Percentiles rank a stretch among this genome's conserved stretches.
Conservation (phyloP, 2,113 vertebrate species). For the Campylomormyrus numenius region DNA sequence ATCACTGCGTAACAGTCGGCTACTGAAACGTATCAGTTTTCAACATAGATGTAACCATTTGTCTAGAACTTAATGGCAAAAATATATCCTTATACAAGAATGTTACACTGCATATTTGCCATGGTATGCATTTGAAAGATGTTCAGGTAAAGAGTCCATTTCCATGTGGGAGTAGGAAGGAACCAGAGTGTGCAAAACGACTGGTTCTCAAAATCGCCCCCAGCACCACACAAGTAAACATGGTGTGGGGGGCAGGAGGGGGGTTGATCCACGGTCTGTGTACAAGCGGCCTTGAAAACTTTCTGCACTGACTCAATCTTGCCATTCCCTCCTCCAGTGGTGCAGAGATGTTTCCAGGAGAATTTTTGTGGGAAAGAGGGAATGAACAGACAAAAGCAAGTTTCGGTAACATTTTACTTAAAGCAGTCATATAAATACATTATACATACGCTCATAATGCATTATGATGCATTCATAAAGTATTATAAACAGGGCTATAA, state of each 20-base stretch:
- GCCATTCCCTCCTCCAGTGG: not conserved
- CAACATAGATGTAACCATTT: not conserved
- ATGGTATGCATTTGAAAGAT: not conserved
- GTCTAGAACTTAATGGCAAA: not conserved
- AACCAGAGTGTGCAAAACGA: not conserved
- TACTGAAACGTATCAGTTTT: not conserved
- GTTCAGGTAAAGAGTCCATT: not conserved
- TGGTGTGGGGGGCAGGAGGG: too few species aligned
- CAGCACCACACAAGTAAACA: not conserved
- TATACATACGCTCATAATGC: too few species aligned
- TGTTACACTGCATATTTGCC: not conserved
- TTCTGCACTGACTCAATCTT: conserved; percentile 1
- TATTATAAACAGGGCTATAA: too few species aligned
- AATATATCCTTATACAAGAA: not conserved
- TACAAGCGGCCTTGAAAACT: not conserved
- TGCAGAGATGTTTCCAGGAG: not conserved
- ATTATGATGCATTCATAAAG: too few species aligned
- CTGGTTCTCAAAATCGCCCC: not conserved
- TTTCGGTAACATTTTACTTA: too few species aligned
- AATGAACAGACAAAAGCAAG: not conserved
- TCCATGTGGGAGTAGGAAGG: not conserved
- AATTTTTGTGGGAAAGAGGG: not conserved
- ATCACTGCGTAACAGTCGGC: not conserved
- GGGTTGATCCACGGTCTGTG: not conserved
- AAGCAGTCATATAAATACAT: too few species aligned